Base-by-base conservation (phyloP, 1,140 invertebrate genomes). In the Solenopsis fugax region DNA sequence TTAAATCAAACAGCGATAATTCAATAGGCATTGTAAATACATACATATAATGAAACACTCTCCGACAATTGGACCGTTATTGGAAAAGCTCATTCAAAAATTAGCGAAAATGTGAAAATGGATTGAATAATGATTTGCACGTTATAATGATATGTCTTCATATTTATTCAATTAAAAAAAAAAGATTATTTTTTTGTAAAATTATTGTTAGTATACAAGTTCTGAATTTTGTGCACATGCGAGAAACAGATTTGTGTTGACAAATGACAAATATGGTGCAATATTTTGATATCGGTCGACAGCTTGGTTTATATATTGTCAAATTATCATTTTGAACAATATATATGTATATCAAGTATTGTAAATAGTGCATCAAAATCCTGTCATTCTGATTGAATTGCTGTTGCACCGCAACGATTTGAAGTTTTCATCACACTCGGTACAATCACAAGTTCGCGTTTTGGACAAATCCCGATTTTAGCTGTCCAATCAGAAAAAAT, bases 1-100 rank as follows among this genome's bases (percentile, higher is more conserved):
- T 84, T 84, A 75, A 75, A 84, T 75, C 69, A 73, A 82, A 48
- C 41, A 73, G 48, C 50, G 69, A 60, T 81, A 65, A 81, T 84
- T 24, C 21, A 73, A 60, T 75, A 56, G 16, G 10, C 37, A 50
- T 72, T 60, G 69, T 50, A 84, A 21, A 82, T 45, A 75, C 16
- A 69, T 54, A 71, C 2, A 24, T 60, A 37, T 54, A 73, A 84
- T 84, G n/a, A 29, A 71, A 73, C 10, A n/a, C 13, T 37, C 34
- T 60, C 16, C 5, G 2, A 75, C 34, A 69, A 80, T 71, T 24
- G 65, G 24, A 65, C 3, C 50, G 34, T 56, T 81, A 56, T 81
- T 81, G 21, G 21, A 81, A 73, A 45, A 62, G 13, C 24, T 73
- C 18, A 29, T 54, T 69, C n/a, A 81, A 56, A 81, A 81, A 71